phyloP scores from a whole-genome alignment of 2,797 vertebrate genomes.

The Myotis daubentonii region DNA sequence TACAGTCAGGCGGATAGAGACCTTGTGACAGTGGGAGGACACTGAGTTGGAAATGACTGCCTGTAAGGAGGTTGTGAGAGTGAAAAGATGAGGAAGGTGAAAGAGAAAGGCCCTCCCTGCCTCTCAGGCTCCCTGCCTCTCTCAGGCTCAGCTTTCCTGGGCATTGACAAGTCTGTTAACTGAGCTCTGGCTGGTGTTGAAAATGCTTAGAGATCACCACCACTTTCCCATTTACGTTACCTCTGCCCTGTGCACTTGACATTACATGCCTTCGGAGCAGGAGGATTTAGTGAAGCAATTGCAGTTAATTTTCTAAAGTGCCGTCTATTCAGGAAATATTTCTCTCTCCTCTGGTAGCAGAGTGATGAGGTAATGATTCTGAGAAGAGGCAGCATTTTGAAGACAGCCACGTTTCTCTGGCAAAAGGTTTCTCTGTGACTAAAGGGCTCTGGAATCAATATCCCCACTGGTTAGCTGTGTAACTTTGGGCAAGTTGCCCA shows the following conservation, averaged over 20 bases:
- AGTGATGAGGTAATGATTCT: neutral
- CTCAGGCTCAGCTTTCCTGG: neutral
- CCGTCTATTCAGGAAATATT: conserved; percentile 1
- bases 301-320: conserved; percentile 10
- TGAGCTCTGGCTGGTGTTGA: neutral
- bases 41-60: conserved; percentile 82
- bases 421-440: neutral
- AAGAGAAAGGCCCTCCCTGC: neutral
- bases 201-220: neutral
- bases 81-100: conserved; percentile 75
- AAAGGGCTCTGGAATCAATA: neutral
- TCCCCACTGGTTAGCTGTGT: neutral
- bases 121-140: neutral
- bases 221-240: neutral
- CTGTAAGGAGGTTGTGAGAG: conserved; percentile 80
- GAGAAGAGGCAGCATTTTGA: neutral
- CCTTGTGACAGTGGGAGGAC: conserved; percentile 83
- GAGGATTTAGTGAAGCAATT: neutral
- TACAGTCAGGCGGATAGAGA: conserved; percentile 70
- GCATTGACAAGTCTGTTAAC: neutral
- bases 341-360: neutral
- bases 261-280: neutral
- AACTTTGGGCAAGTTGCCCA: neutral
- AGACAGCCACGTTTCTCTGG: neutral
- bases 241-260: neutral